phyloP scores from a whole-genome alignment of 2,797 vertebrate species.

The Gephyroberyx darwinii region DNA sequence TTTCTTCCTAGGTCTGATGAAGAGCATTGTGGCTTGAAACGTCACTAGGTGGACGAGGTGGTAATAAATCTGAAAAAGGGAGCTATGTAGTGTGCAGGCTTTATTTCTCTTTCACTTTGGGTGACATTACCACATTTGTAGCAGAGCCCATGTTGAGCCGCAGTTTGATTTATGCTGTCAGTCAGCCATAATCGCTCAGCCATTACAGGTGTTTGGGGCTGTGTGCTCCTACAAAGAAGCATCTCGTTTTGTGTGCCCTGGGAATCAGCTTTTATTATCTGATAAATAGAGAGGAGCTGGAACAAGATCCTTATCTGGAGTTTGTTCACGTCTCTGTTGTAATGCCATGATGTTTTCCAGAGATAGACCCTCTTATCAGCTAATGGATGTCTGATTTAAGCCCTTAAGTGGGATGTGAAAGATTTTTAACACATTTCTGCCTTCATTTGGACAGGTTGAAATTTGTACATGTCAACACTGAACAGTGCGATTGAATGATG shows the following conservation, averaged over 20 bases:
- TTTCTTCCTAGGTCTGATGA: too few species aligned
- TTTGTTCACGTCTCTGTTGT: conserved; percentile 26
- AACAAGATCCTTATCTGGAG: conserved; percentile 58
- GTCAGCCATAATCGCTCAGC: conserved; percentile 63
- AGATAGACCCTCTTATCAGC: conserved; percentile 29
- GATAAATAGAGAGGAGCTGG: conserved; percentile 52
- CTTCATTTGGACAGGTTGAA: conserved; percentile 16
- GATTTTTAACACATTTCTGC: conserved; percentile 25
- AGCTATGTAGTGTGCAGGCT: too few species aligned
- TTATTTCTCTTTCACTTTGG: conserved; percentile 6
- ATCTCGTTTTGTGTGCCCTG: conserved; percentile 49
- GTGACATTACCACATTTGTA: conserved; percentile 59
- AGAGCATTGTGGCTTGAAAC: too few species aligned
- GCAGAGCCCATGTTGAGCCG: conserved; percentile 49
- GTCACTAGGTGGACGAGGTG: too few species aligned
- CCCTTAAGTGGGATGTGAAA: conserved; percentile 32
- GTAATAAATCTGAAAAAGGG: too few species aligned
- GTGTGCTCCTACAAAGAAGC: conserved; percentile 55
- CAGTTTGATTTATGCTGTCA: conserved; percentile 70
- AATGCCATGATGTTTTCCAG: conserved; percentile 30
- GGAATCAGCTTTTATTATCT: conserved; percentile 61
- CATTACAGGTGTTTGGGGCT: conserved; percentile 65
- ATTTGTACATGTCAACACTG: conserved; percentile 13
- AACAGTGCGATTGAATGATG: conserved; percentile 9
- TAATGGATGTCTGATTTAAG: conserved; percentile 45